These are phyloP conservation scores for Cryptosula pallasiana DNA, from an alignment of 2,888 invertebrate species.

Conservation along the genomic window DNA sequence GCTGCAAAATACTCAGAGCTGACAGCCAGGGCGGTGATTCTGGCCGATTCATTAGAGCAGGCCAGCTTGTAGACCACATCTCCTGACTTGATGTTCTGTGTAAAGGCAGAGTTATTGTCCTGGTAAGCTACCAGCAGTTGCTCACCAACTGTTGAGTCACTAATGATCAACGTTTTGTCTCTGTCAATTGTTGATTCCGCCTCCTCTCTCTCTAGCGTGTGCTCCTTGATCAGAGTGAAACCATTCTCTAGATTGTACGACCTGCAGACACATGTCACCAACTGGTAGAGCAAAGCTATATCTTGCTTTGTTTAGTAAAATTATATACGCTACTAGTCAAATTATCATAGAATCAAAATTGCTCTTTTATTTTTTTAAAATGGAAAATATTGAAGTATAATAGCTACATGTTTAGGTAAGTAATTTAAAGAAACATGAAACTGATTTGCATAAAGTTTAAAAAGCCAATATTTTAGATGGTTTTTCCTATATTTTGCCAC, in stretches of 20 bases:
- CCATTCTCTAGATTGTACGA: conserved; percentile 29
- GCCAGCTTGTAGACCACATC: conserved; percentile 38
- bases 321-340: no score
- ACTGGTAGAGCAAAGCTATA: no score
- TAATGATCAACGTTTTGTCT: conserved; percentile 13
- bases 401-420: no score
- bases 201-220: conserved; percentile 3
- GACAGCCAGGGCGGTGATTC: conserved; percentile 40
- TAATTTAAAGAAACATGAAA: no score
- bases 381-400: no score
- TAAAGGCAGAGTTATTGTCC: conserved; percentile 37
- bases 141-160: conserved; percentile 33
- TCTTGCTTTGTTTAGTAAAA: no score
- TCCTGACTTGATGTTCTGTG: conserved; percentile 40
- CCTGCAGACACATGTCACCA: no score
- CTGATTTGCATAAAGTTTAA: no score
- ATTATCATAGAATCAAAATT: no score
- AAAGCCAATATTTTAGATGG: no score
- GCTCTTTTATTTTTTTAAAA: no score
- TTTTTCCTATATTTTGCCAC: no score
- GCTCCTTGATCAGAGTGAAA: conserved; percentile 4
- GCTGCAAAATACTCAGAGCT: conserved; percentile 45
- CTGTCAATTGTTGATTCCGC: not conserved
- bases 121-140: conserved; percentile 43
- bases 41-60: conserved; percentile 38